Evolutionary conservation across 2,888 invertebrate species (phyloP).

Genomic region (Sipha maydis): DNA sequence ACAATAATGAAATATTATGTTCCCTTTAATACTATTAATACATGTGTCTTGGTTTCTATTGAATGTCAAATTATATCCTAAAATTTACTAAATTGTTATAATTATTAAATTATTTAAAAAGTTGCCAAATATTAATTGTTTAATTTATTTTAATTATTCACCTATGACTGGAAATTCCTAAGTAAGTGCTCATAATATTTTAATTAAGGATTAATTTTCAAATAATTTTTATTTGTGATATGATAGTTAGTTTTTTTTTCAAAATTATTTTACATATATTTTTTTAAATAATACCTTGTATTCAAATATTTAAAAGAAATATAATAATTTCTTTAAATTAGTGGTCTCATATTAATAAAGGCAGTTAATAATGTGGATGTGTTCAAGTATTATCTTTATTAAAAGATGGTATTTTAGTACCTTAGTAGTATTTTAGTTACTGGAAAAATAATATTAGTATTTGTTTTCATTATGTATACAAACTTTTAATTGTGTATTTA

Average conservation of each 20-base stretch:
- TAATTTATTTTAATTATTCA: background rate
- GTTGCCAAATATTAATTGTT: background rate
- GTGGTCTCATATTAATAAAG: background rate
- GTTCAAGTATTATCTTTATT: no score
- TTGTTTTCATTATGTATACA: background rate
- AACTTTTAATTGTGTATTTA: background rate
- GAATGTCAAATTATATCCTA: background rate
- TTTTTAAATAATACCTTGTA: background rate
- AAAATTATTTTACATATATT: background rate
- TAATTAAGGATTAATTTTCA: background rate
- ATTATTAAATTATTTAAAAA: background rate
- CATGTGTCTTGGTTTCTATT: background rate
- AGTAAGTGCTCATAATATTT: background rate
- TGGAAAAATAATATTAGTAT: background rate
- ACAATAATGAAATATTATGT: no score
- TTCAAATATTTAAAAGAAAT: background rate
- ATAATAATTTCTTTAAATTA: background rate
- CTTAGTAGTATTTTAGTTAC: no score
- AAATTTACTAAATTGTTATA: background rate
- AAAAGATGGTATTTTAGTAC: no score
- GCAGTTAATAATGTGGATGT: no score
- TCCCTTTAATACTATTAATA: no score
- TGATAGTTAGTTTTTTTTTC: background rate
- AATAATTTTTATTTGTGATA: slow-evolving; percentile 2
- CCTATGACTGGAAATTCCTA: background rate